Base-by-base conservation (phyloP, 2,113 vertebrate genomes). In the Eupsittula cactorum region DNA sequence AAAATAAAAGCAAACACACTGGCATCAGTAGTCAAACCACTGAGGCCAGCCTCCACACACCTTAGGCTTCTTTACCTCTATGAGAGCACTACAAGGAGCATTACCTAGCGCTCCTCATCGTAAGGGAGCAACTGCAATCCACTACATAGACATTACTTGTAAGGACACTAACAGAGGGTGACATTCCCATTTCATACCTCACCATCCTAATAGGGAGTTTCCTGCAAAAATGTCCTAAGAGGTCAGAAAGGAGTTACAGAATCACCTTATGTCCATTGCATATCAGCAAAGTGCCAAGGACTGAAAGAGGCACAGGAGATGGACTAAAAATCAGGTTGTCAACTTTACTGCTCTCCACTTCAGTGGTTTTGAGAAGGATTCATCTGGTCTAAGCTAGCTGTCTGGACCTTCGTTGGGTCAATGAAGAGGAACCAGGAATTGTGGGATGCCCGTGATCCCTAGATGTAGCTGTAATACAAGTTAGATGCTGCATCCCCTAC, bases 41-140 rank as follows among this genome's bases (percentile, higher is more conserved):
- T 29, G 49, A 35, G 13, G 41, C 20, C 68, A 65, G 18, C 0
- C 0, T 50, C 11, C 31, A 65, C 0, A 0, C 3, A 70, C 29
- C 62, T 24, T 65, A 83, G 71, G 35, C 28, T 81, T 42, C 8
- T 77, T 71, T 28, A 35, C 42, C 42, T 70, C 63, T 25, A 19
- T 23, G 71, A 70, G 42, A 83, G n/a, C 28, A 70, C 13, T 4
- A 16, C 49, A 74, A 28, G 27, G 39, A 92, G n/a, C 4, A 74
- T 70, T 47, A 49, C 4, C 11, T 35, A 20, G 25, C 35, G 19
- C 9, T 77, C 39, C 19, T 50, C 31, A 19, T 5, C 2, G 6
- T 10, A 74, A 74, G 29, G 46, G 31, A 78, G 20, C 18, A 68
- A 25, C 35, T 31, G 39, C 60, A 49, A n/a, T 37, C 52, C 49